phyloP scores from a whole-genome alignment of 2,113 vertebrate genomes.

The Seriola quinqueradiata region DNA sequence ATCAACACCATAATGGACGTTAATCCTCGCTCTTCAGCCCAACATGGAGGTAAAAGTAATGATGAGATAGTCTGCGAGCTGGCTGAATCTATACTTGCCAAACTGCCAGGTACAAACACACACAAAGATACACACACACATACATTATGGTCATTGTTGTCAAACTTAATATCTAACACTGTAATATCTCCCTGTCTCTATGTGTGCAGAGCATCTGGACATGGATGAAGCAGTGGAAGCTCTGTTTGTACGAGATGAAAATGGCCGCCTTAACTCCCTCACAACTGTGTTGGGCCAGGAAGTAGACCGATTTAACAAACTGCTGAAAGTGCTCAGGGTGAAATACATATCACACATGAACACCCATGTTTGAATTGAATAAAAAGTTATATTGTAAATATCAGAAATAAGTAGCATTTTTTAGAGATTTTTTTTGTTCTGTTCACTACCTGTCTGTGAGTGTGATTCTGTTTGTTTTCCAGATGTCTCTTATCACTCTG shows the following conservation, averaged over 20 bases:
- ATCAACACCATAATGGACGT: constrained; percentile 86
- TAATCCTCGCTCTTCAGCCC: constrained; percentile 82
- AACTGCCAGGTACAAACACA: constrained; percentile 78
- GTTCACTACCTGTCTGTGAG: background rate
- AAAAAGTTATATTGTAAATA: too few species aligned
- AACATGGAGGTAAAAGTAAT: constrained; percentile 84
- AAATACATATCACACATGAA: constrained; percentile 3
- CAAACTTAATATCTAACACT: background rate
- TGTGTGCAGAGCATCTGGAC: constrained; percentile 81
- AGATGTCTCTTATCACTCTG: constrained; percentile 84
- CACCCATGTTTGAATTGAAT: background rate
- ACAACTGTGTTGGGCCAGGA: constrained; percentile 88
- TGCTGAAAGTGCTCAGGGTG: constrained; percentile 83
- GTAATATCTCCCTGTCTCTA: background rate
- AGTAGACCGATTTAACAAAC: constrained; percentile 87
- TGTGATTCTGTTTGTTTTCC: background rate
- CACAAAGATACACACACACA: background rate
- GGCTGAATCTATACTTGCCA: constrained; percentile 79
- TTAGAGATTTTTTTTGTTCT: background rate
- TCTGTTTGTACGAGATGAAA: constrained; percentile 83
- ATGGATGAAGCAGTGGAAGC: constrained; percentile 84
- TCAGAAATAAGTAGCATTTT: too few species aligned
- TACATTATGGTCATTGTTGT: background rate
- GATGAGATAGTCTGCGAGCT: constrained; percentile 86
- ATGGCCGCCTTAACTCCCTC: constrained; percentile 85